phyloP scores from a whole-genome alignment of 2,797 vertebrate genomes.

The Chrysocyon brachyurus region DNA sequence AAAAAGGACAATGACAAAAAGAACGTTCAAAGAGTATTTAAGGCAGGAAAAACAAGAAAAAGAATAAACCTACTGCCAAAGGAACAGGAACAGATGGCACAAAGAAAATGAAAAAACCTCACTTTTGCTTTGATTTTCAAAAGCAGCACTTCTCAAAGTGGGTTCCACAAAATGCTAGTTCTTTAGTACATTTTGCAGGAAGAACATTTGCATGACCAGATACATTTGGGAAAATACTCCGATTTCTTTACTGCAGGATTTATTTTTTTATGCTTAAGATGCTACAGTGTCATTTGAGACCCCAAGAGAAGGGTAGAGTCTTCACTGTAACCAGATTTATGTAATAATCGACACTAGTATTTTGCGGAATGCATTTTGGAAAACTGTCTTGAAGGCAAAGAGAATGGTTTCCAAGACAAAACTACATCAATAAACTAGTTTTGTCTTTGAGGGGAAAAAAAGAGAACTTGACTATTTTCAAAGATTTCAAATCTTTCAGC shows the following conservation, averaged over 20 bases:
- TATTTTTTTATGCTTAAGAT: neutral
- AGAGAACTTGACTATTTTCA: neutral
- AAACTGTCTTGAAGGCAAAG: neutral
- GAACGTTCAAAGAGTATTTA: constrained; percentile 12
- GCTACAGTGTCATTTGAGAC: neutral
- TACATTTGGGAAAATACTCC: neutral
- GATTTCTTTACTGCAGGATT: neutral
- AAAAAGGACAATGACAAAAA: neutral
- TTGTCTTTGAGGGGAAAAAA: neutral
- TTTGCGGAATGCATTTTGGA: neutral
- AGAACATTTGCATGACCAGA: neutral
- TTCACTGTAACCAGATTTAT: neutral
- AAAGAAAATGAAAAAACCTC: neutral
- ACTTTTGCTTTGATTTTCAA: constrained; percentile 11
- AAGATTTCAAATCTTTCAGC: neutral
- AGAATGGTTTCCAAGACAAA: neutral
- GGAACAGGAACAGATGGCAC: neutral
- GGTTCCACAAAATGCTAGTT: neutral
- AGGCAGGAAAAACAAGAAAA: neutral
- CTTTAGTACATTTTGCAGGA: constrained; percentile 8
- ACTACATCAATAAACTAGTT: neutral
- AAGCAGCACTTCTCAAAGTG: constrained; percentile 43
- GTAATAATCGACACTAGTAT: neutral
- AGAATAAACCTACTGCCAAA: neutral
- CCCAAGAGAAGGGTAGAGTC: neutral